Evolutionary conservation across 2,888 invertebrate genomes (phyloP), one percentile per base, ranked within the genome.

Genomic region (Candidula unifasciata): DNA sequence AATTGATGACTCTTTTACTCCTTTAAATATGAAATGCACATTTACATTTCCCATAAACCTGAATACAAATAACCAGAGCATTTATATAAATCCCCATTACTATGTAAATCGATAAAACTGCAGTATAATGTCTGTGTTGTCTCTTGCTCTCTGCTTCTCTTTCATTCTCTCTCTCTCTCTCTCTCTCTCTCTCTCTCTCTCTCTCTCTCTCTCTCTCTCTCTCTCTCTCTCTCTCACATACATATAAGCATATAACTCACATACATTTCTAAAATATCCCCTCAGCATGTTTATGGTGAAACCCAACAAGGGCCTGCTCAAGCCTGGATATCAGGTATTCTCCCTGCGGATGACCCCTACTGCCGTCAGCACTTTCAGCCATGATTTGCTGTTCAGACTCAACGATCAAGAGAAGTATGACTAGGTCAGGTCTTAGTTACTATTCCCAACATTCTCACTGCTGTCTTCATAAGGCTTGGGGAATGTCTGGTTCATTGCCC

Each of bases 401-500:
- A 93, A 93, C 80, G 92, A 92, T 78, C 90, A 90, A 66, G 88
- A 89, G n/a, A 92, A 92, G 87, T 91, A 92, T 87, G 90, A 90
- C 37, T 90, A 90, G 91, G 93, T 93, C 86, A 60, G 82, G 13
- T n/a, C 44, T 5, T 44, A 8, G 5, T 13, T 35, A 60, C n/a
- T 21, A 13, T 6, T n/a, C 13, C 27, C 18, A 69, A 16, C 69
- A 69, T 69, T 33, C 33, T 69, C 33, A 35, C 33, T 33, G 33
- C 33, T 35, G 35, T 69, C 44, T 6, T 2, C 69, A n/a, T n/a
- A n/a, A n/a, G n/a, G n/a, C n/a, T n/a, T n/a, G n/a, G n/a, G n/a
- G n/a, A n/a, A n/a, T n/a, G n/a, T n/a, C n/a, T n/a, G n/a, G n/a
- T n/a, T n/a, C n/a, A n/a, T n/a, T n/a, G n/a, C n/a, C n/a, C n/a